Base-by-base conservation (phyloP, 2,888 invertebrate genomes). In the Pristionchus mayeri region DNA sequence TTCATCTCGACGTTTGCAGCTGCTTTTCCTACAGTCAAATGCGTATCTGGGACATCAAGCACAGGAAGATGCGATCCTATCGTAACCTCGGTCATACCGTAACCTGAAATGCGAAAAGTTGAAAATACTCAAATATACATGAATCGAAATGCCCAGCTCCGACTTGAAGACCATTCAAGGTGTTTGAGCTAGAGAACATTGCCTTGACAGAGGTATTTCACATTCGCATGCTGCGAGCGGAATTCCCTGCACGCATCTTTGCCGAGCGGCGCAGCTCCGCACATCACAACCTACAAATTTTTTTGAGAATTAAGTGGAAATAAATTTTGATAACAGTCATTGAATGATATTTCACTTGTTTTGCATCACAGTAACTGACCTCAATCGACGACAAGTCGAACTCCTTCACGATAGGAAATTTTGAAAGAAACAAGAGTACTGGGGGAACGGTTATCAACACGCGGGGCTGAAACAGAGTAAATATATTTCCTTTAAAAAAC, bases 401-500 rank as follows among this genome's bases (percentile, higher is more conserved):
- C 86, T 95, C 94, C 67, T 95, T 94, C 1, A 96, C 95, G 76
- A 94, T 94, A 0, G 95, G 94, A 92, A 95, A 94, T 84, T 95
- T 94, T 0, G 95, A 94, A 93, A 96, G 94, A 88, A 96, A 95
- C 37, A 96, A 95, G 92, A 96, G 95, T 84, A 96, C 94, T n/a
- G 97, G 96, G 4, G 97, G 97, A 11, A 96, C 97, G 3, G 95
- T 92, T 88, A 95, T 95, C 3, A 96, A 93, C 57, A 95, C 88
- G 24, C 95, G 95, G 6, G 96, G 94, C 95, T 95, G 93, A 48
- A 60, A 27, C 0, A n/a, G n/a, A 24, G 30, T 60, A 11, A 52
- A 52, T n/a, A n/a, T n/a, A n/a, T n/a, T n/a, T n/a, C n/a, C n/a
- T n/a, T n/a, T n/a, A n/a, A 52, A 52, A 52, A 52, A 52, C 52